Evolutionary conservation across 2,888 invertebrate species (phyloP).

Genomic region (Noctua pronuba): DNA sequence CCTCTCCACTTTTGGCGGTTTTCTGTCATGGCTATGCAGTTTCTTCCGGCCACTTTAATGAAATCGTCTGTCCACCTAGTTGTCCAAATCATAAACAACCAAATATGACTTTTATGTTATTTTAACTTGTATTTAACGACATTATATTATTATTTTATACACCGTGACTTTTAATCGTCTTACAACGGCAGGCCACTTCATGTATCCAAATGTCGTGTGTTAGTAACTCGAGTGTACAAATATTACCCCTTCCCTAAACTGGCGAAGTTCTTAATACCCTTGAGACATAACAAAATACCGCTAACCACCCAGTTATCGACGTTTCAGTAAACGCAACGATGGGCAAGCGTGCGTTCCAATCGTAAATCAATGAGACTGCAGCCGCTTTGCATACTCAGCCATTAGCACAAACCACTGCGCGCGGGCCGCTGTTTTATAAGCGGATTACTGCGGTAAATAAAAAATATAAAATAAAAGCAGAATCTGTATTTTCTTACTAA

Average conservation of each 20-base stretch:
- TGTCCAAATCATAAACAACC: neutral
- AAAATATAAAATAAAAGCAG: too few species aligned
- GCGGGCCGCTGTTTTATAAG: constrained; percentile 60
- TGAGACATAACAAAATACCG: constrained; percentile 29
- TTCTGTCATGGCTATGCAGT: too few species aligned
- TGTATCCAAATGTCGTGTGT: too few species aligned
- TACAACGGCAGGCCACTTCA: too few species aligned
- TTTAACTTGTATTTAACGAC: too few species aligned
- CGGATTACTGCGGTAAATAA: constrained; percentile 47
- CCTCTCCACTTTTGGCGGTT: too few species aligned
- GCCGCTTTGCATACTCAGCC: constrained; percentile 79
- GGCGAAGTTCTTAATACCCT: neutral
- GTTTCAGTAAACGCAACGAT: constrained; percentile 49
- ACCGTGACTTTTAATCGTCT: too few species aligned
- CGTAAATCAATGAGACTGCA: constrained; percentile 82
- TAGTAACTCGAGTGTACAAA: neutral
- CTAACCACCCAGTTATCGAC: constrained; percentile 45
- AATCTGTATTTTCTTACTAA: neutral
- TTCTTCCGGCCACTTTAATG: too few species aligned
- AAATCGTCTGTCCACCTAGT: too few species aligned
- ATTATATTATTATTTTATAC: too few species aligned
- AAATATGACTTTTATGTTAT: too few species aligned
- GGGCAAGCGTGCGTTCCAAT: constrained; percentile 72
- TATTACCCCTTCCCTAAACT: neutral
- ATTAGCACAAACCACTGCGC: constrained; percentile 79